Conservation (phyloP, 2,797 vertebrate species). For the Percopsis omiscomaycus region DNA sequence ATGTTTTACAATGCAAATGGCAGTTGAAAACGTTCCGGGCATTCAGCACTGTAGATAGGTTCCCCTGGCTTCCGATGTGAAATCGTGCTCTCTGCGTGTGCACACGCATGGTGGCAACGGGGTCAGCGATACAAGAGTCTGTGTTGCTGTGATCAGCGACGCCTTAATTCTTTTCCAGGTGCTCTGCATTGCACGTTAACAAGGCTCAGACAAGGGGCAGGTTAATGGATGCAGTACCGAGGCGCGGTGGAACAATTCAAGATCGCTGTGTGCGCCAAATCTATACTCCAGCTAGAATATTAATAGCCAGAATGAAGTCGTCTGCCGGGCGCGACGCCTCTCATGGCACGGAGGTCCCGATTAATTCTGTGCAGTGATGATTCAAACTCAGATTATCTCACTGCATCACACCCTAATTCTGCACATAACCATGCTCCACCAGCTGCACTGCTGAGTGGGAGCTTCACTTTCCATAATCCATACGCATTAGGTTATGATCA, state of each 20-base stretch:
- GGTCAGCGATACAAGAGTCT: conserved; percentile 9
- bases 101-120: not conserved
- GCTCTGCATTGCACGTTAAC: conserved; percentile 3
- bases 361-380: conserved; percentile 40
- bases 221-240: conserved; percentile 49
- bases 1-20: conserved; percentile 27
- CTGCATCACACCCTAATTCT: not conserved
- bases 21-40: conserved; percentile 6
- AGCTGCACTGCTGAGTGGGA: not conserved
- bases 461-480: conserved; percentile 48
- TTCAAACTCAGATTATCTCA: conserved; percentile 28
- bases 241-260: conserved; percentile 60
- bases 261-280: conserved; percentile 15
- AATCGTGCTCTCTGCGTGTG: not conserved
- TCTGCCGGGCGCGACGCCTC: not conserved
- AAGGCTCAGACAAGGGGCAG: conserved; percentile 25
- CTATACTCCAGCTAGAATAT: conserved; percentile 21
- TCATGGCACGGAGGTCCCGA: not conserved
- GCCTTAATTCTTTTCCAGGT: conserved; percentile 46
- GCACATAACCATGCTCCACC: not conserved
- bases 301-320: conserved; percentile 47
- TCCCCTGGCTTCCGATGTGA: conserved; percentile 2
- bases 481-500: conserved; percentile 33
- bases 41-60: not conserved
- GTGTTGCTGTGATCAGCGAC: conserved; percentile 25